A percentile compares a stretch with the other conserved stretches of the same genome.
phyloP scores from a whole-genome alignment of 2,888 invertebrate genomes.

The Tenthredo livida region DNA sequence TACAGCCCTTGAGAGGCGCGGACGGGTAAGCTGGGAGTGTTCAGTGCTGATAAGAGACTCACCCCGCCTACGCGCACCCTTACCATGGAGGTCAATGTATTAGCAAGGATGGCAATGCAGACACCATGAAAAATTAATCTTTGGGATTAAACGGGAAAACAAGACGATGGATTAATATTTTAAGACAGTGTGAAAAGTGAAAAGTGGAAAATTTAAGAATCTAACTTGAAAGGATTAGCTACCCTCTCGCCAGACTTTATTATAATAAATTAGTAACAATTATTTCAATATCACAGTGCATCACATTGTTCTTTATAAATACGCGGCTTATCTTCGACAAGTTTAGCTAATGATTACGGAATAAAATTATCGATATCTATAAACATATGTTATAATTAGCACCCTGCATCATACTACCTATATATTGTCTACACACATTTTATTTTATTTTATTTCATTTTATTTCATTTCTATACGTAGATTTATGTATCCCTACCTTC shows the following conservation, averaged over 20 bases:
- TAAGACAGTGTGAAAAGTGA: slow-evolving; percentile 60
- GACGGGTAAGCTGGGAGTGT: slow-evolving; percentile 65
- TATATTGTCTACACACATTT: slow-evolving; percentile 16
- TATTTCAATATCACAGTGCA: slow-evolving; percentile 39
- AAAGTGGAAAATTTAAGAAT: neutral
- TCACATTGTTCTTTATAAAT: slow-evolving; percentile 34
- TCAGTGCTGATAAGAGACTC: slow-evolving; percentile 70
- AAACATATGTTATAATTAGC: neutral
- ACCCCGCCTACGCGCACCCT: slow-evolving; percentile 51
- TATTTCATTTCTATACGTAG: neutral
- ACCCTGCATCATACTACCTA: neutral
- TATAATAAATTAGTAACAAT: slow-evolving; percentile 40
- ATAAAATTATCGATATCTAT: neutral
- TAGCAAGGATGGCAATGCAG: slow-evolving; percentile 34
- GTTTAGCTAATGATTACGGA: neutral
- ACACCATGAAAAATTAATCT: slow-evolving; percentile 69
- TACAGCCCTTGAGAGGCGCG: slow-evolving; percentile 19
- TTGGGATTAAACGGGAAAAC: slow-evolving; percentile 61
- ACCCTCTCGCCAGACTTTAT: neutral
- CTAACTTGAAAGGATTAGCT: neutral
- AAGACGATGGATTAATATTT: slow-evolving; percentile 66
- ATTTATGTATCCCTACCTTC: neutral
- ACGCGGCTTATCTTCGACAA: neutral
- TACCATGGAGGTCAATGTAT: slow-evolving; percentile 68
- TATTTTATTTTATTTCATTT: neutral